A percentile compares a stretch with the other conserved stretches of the same genome.
Conservation (phyloP, 2,888 invertebrate species). For the Zygogramma bicolorata region DNA sequence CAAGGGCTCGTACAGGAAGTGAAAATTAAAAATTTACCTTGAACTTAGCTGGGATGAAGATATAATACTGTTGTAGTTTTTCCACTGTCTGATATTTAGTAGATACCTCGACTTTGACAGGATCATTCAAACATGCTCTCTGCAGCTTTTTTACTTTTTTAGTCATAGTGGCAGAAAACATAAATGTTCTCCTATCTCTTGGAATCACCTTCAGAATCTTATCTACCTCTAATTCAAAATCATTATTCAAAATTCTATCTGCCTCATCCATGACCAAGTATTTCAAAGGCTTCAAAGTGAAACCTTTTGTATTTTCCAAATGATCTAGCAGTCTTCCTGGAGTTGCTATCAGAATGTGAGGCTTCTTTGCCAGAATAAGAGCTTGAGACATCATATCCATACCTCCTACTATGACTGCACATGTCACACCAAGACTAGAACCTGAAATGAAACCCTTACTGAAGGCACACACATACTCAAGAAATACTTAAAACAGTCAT, state of each 20-base stretch:
- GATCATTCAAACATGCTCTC: slow-evolving; percentile 92
- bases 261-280: slow-evolving; percentile 97
- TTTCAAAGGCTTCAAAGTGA: slow-evolving; percentile 71
- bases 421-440: slow-evolving; percentile 92
- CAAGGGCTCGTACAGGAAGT: no score
- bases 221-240: slow-evolving; percentile 97
- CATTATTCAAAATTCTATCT: slow-evolving; percentile 98
- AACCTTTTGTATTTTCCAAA: slow-evolving; percentile 97
- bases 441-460: slow-evolving; percentile 71
- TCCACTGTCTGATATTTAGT: slow-evolving; percentile 99
- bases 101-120: slow-evolving; percentile 95
- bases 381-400: slow-evolving; percentile 98
- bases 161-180: slow-evolving; percentile 99
- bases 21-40: slow-evolving; percentile 74
- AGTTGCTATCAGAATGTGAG: slow-evolving; percentile 97
- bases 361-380: slow-evolving; percentile 91
- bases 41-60: slow-evolving; percentile 95
- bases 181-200: slow-evolving; percentile 88
- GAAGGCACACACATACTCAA: no score
- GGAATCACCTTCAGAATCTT: slow-evolving; percentile 95
- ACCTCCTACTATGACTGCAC: slow-evolving; percentile 97
- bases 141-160: slow-evolving; percentile 97
- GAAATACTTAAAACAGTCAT: no score
- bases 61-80: slow-evolving; percentile 92
- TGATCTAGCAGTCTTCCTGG: slow-evolving; percentile 97